These are phyloP conservation scores for Diorhabda carinulata DNA, from an alignment of 1,140 invertebrate genomes.

Conservation along the genomic window DNA sequence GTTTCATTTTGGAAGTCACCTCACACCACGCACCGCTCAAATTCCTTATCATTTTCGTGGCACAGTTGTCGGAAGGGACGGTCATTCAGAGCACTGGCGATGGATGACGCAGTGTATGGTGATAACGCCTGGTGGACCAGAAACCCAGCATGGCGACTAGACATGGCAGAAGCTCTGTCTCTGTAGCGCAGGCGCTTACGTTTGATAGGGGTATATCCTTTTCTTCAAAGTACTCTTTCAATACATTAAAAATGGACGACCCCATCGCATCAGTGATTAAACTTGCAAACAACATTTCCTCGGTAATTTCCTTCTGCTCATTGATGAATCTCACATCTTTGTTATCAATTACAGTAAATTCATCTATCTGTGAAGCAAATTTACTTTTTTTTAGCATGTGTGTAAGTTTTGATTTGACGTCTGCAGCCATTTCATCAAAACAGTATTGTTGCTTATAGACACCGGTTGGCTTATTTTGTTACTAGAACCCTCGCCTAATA, in stretches of 20 bases:
- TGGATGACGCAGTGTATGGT: not conserved
- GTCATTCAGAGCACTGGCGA: not conserved
- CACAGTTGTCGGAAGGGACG: not conserved
- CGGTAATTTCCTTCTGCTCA: not conserved
- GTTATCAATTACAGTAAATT: no score
- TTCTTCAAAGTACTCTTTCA: not conserved
- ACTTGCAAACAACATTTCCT: not conserved
- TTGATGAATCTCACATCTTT: no score
- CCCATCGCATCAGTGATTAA: conserved; percentile 1
- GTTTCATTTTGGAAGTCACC: not conserved
- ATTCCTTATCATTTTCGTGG: not conserved
- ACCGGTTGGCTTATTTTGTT: not conserved
- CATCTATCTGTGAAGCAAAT: not conserved
- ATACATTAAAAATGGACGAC: not conserved
- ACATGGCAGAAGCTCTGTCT: not conserved
- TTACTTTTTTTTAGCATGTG: not conserved
- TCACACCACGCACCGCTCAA: no score
- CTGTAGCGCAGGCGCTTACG: not conserved
- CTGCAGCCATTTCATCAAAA: not conserved
- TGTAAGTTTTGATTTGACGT: not conserved
- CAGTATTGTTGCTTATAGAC: not conserved
- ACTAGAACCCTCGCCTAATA: not conserved
- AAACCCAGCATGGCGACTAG: not conserved
- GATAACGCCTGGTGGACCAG: not conserved
- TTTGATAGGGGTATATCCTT: not conserved